Base-by-base conservation (phyloP, 2,113 vertebrate genomes). In the Columbina picui region DNA sequence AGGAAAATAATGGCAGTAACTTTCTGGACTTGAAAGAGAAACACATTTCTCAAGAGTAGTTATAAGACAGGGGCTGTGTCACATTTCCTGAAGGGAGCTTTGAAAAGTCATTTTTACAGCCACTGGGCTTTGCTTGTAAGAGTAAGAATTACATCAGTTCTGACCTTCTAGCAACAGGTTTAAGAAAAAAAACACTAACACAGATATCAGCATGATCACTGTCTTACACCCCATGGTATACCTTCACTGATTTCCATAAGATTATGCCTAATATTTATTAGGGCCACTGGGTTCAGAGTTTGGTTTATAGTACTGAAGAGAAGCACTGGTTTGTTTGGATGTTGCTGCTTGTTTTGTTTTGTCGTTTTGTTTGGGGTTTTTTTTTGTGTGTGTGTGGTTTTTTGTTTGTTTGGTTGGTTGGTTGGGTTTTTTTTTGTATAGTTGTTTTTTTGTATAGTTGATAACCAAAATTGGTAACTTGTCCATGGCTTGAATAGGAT, bases 131-230 rank as follows among this genome's bases (percentile, higher is more conserved):
- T 87, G 43, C 76, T 70, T 95, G 59, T 94, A 89, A 77, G 34
- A 61, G n/a, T 80, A 74, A 68, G 75, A 91, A 90, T 96, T 94
- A 84, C 90, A 96, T 86, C 64, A 60, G 34, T 93, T 93, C 71
- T 95, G 92, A 96, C 82, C 90, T 97, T 96, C 87, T 68, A 71
- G 73, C 85, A 96, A 81, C n/a, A 78, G 71, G 43, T 83, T 94
- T 92, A 87, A 38, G 50, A 56, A 93, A 76, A 93, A 90, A 38
- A 88, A 86, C 36, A 25, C 36, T 39, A 61, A 60, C 26, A 41
- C 4, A 26, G 89, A 80, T 71, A 89, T 38, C 71, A 93, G 73
- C 71, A 26, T 70, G 83, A 59, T 84, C 1, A 0, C 82, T 80
- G 57, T 73, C 60, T 81, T 65, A 63, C 34, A 84, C 83, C 56